A percentile compares a stretch with the other conserved stretches of the same genome.
Conservation (phyloP, 2,888 invertebrate genomes). For the Drosophila testacea region DNA sequence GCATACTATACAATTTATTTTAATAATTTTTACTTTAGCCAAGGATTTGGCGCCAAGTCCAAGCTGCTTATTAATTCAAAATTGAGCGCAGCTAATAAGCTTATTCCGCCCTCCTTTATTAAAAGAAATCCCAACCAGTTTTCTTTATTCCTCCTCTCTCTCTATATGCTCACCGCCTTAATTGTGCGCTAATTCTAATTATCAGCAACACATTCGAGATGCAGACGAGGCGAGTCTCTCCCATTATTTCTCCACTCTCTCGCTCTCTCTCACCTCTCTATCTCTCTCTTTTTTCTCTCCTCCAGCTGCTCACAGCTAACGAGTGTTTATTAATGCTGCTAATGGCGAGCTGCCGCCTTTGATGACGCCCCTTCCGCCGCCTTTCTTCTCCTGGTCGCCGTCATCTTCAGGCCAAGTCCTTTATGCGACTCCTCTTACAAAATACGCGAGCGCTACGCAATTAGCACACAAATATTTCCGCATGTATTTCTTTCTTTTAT, state of each 20-base stretch:
- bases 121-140: slow-evolving; percentile 14
- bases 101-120: slow-evolving; percentile 35
- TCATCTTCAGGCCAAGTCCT: slow-evolving; percentile 2
- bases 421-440: slow-evolving; percentile 23
- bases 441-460: slow-evolving; percentile 67
- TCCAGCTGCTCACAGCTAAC: slow-evolving; percentile 46
- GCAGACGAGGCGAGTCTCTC: slow-evolving; percentile 12
- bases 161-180: slow-evolving; percentile 41
- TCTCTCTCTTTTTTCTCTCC: slow-evolving; percentile 1
- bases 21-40: slow-evolving; percentile 23
- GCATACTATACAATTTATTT: slow-evolving; percentile 26
- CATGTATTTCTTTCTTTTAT: slow-evolving; percentile 52
- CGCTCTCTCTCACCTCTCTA: not conserved
- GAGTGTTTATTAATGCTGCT: slow-evolving; percentile 80
- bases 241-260: not conserved
- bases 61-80: slow-evolving; percentile 78
- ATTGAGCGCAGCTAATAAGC: slow-evolving; percentile 74
- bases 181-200: slow-evolving; percentile 80
- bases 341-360: slow-evolving; percentile 75
- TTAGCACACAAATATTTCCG: slow-evolving; percentile 80
- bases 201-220: slow-evolving; percentile 75
- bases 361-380: slow-evolving; percentile 44
- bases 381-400: no score
- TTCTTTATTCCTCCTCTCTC: not conserved
- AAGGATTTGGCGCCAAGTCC: slow-evolving; percentile 63